Base-by-base conservation (phyloP, 2,888 invertebrate genomes). In the Dolichopus griseipennis region DNA sequence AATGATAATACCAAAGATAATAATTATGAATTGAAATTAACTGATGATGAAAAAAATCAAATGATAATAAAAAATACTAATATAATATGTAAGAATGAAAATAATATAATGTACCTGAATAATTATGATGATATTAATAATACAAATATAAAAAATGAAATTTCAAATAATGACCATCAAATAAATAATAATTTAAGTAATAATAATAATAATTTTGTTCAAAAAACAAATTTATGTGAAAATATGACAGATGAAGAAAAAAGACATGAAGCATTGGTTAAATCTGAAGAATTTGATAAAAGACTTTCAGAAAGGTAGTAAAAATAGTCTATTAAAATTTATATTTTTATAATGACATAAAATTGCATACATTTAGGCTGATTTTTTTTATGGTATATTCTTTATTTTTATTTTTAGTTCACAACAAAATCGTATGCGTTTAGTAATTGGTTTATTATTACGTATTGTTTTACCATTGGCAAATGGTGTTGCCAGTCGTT, bases 381-480 rank as follows among this genome's bases (percentile, higher is more conserved):
- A 37, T 37, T 37, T 37, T 37, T 5, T 37, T 37, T 10, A 37
- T 37, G 37, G 1, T 10, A 7, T 62, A 8, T 9, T 15, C 27
- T 63, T 27, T 8, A 2, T 12, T 63, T 63, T 63, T 34, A 3
- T 21, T 18, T 72, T 69, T 65, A 77, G 77, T 9, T 76, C 76
- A 61, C 75, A 75, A 67, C 74, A 71, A 68, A 77, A 75, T 70
- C 73, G 78, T 65, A 77, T 81, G 76, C 78, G 78, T 21, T 75
- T 80, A 12, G 76, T 79, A 2, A 73, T 81, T 20, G 79, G 79
- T 37, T 77, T 81, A 18, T 73, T 81, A n/a, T 72, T 81, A 27
- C 75, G 81, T 22, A 72, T 81, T 66, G 76, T 81, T 67, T 73
- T 81, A 67, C 81, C 81, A 0, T 65, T 81, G 67, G 79, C 80